phyloP scores from a whole-genome alignment of 64 coral and sea anemone genomes.

The Pocillopora damicornis region DNA sequence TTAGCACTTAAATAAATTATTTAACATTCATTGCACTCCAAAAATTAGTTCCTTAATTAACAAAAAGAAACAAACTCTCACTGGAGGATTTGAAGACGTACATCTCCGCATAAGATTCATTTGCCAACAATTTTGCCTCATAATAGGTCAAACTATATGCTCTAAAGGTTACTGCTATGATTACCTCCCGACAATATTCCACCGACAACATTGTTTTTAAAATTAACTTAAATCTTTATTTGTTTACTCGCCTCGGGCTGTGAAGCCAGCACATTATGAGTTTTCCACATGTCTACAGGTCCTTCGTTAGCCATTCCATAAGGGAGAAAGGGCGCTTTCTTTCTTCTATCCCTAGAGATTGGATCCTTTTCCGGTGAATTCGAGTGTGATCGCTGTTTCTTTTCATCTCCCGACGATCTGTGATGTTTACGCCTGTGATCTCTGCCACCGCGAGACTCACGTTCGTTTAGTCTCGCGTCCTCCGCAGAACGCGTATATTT shows the following conservation, averaged over 20 bases:
- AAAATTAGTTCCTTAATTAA: too few species aligned
- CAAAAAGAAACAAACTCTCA: too few species aligned
- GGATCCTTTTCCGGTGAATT: slow-evolving; percentile 22
- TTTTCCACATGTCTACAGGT: slow-evolving; percentile 85
- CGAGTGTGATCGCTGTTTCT: slow-evolving; percentile 26
- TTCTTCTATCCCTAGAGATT: slow-evolving; percentile 7
- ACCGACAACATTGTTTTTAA: not conserved
- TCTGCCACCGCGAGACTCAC: slow-evolving; percentile 29
- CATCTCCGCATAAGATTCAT: too few species aligned
- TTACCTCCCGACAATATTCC: too few species aligned
- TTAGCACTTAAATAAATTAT: too few species aligned
- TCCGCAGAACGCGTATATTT: slow-evolving; percentile 19
- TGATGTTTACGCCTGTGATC: slow-evolving; percentile 15
- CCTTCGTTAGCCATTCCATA: slow-evolving; percentile 93
- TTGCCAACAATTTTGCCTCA: too few species aligned
- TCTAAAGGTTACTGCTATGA: too few species aligned
- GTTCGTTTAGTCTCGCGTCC: not conserved
- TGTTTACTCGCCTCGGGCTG: slow-evolving; percentile 58
- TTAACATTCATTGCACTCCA: too few species aligned
- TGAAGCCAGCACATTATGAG: slow-evolving; percentile 85
- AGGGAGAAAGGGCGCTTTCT: slow-evolving; percentile 75
- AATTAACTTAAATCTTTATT: not conserved
- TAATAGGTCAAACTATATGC: too few species aligned
- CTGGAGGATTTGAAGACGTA: too few species aligned
- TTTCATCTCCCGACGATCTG: slow-evolving; percentile 10